A percentile compares a stretch with the other conserved stretches of the same genome.
Evolutionary conservation across 2,797 vertebrate species (phyloP).

Genomic region (Xenops minutus): DNA sequence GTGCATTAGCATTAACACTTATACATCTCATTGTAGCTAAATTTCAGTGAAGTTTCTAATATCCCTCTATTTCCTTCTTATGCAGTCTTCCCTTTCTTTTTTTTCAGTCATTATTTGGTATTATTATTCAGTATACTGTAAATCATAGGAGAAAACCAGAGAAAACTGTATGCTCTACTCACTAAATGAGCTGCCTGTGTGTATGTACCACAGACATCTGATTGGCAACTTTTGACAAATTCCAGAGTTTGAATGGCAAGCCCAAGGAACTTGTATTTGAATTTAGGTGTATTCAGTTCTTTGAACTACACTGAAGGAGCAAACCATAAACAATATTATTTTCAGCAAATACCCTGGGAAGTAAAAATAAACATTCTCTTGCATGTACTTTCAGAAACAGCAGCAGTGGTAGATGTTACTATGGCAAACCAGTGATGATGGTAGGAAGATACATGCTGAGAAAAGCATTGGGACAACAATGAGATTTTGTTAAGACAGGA

Average conservation of each 20-base stretch:
- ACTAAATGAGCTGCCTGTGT: neutral
- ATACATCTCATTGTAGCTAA: neutral
- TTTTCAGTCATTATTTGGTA: neutral
- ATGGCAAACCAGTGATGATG: neutral
- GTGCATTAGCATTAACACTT: neutral
- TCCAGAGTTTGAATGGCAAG: neutral
- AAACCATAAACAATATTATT: neutral
- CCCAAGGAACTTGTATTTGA: neutral
- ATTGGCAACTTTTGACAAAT: neutral
- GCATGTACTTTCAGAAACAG: neutral
- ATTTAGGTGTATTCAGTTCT: neutral
- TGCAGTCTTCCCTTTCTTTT: neutral
- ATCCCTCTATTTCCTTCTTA: neutral
- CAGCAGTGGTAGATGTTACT: neutral
- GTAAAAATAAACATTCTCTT: neutral
- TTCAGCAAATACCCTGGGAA: neutral
- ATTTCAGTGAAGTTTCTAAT: neutral
- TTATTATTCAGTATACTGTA: neutral
- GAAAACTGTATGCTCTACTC: neutral
- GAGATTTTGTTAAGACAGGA: neutral
- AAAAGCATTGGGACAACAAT: neutral
- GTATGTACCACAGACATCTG: neutral
- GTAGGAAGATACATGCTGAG: neutral
- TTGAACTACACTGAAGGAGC: neutral
- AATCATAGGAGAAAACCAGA: neutral